These are phyloP conservation scores for Megaustenia siamemsis DNA, from an alignment of 2,888 invertebrate species.

Conservation along the genomic window DNA sequence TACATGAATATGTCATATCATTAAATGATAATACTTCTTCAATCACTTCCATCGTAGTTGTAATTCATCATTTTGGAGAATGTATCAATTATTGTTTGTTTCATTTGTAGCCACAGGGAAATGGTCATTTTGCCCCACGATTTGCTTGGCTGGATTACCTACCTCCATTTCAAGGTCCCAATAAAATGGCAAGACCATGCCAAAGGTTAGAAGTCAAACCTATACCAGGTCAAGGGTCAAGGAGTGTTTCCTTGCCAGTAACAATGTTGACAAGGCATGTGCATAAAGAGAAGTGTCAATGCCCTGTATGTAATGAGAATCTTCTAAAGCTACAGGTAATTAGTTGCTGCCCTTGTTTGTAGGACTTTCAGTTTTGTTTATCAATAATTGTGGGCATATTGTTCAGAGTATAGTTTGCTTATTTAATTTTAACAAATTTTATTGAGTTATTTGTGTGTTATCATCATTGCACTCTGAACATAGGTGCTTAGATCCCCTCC, in stretches of 20 bases:
- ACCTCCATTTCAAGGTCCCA: slow-evolving; percentile 61
- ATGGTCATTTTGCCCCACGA: slow-evolving; percentile 71
- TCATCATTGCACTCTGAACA: too few species aligned
- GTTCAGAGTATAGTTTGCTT: too few species aligned
- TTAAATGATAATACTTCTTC: too few species aligned
- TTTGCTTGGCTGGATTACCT: slow-evolving; percentile 71
- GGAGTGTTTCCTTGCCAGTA: slow-evolving; percentile 37
- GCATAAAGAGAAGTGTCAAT: slow-evolving; percentile 60
- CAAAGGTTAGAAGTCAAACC: slow-evolving; percentile 47
- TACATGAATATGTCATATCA: too few species aligned
- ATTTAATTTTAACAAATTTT: too few species aligned
- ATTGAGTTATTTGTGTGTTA: too few species aligned
- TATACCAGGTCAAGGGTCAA: slow-evolving; percentile 40
- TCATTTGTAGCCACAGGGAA: slow-evolving; percentile 64
- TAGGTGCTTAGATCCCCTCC: too few species aligned
- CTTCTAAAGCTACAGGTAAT: slow-evolving; percentile 73
- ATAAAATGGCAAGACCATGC: slow-evolving; percentile 46
- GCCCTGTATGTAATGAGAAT: slow-evolving; percentile 70
- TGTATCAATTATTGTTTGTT: too few species aligned
- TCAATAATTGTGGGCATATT: too few species aligned
- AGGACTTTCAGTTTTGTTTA: too few species aligned
- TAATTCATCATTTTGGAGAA: too few species aligned
- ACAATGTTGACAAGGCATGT: slow-evolving; percentile 25
- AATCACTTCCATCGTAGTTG: too few species aligned
- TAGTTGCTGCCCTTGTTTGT: neutral